A percentile compares a stretch with the other conserved stretches of the same genome.
Conservation (phyloP, 2,888 invertebrate species). For the Microchrysa polita region DNA sequence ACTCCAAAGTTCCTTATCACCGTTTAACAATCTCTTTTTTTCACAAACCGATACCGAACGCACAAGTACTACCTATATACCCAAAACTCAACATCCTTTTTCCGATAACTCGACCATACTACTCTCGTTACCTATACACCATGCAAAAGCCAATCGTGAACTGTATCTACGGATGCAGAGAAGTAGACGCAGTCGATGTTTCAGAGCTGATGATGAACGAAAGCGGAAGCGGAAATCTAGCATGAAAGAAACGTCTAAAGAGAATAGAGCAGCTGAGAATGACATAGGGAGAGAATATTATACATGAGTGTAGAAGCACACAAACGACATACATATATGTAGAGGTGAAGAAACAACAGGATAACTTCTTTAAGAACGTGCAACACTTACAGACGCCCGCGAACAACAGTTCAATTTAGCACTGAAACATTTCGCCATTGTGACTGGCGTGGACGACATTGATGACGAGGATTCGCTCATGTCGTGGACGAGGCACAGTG, state of each 20-base stretch:
- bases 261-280: too few relatives aligned
- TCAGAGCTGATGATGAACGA: conserved; percentile 18
- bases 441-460: conserved; percentile 46
- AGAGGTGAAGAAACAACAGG: conserved; percentile 25
- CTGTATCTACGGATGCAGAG: too few relatives aligned
- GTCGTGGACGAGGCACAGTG: conserved; percentile 42
- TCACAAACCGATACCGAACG: too few relatives aligned
- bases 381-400: conserved; percentile 47
- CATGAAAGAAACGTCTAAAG: neutral
- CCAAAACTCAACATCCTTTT: neutral
- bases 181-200: too few relatives aligned
- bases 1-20: too few relatives aligned
- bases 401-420: conserved; percentile 47
- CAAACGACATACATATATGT: too few relatives aligned
- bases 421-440: conserved; percentile 48
- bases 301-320: neutral
- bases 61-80: too few relatives aligned
- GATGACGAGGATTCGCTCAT: conserved; percentile 45
- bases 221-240: conserved; percentile 21
- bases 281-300: conserved; percentile 6
- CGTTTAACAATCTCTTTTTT: too few relatives aligned
- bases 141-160: neutral
- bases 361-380: conserved; percentile 28
- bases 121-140: too few relatives aligned
- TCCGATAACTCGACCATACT: conserved; percentile 29